These are phyloP conservation scores for Scytalopus superciliaris DNA, from an alignment of 2,113 vertebrate species.

Conservation along the genomic window DNA sequence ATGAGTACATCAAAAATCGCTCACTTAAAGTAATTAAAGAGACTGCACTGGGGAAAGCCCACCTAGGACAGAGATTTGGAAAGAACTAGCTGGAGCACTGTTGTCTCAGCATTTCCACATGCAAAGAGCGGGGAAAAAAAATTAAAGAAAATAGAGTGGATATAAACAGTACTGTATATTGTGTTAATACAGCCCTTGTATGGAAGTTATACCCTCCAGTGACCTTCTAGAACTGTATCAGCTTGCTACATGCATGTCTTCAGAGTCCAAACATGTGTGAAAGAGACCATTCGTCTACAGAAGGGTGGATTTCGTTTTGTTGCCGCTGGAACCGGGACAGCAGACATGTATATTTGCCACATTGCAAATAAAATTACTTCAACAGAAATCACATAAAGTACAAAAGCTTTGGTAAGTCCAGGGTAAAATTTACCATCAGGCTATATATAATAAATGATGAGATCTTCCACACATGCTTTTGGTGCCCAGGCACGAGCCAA, in stretches of 20 bases:
- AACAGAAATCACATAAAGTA: conserved; percentile 75
- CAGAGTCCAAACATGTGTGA: conserved; percentile 90
- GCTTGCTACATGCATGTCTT: conserved; percentile 90
- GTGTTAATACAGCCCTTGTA: conserved; percentile 86
- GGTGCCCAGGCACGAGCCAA: conserved; percentile 76
- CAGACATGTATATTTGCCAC: conserved; percentile 77
- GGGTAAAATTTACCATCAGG: conserved; percentile 63
- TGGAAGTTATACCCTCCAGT: conserved; percentile 84
- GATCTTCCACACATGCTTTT: conserved; percentile 77
- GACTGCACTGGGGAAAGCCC: not conserved
- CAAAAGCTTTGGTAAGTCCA: conserved; percentile 71
- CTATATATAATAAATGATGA: conserved; percentile 77
- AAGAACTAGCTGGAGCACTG: conserved; percentile 74
- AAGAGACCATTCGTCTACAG: conserved; percentile 82
- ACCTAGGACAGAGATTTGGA: not conserved
- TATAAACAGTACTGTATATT: conserved; percentile 75
- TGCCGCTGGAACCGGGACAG: conserved; percentile 74
- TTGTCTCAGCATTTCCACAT: conserved; percentile 82
- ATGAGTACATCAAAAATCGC: not conserved
- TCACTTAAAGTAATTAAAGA: not conserved
- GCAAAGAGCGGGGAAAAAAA: conserved; percentile 69
- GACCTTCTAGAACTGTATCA: conserved; percentile 79
- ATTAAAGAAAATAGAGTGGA: conserved; percentile 70
- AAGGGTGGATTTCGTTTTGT: conserved; percentile 78
- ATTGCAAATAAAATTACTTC: conserved; percentile 75